Evolutionary conservation across 1,140 invertebrate genomes (phyloP), one percentile per base, ranked within the genome.

Genomic region (Delia radicum): DNA sequence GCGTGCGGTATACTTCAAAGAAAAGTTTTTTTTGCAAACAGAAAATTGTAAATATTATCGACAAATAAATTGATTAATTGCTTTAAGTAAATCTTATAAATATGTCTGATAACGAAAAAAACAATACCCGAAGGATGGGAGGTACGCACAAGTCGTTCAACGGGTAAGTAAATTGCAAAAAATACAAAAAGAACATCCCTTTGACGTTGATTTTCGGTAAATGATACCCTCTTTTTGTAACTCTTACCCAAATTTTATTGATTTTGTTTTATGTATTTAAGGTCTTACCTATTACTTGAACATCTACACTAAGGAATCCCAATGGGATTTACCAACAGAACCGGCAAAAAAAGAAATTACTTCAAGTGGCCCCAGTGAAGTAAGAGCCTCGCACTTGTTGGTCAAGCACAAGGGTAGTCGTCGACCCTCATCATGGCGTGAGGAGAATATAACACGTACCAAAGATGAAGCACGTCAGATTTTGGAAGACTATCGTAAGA

Each of bases 381-480:
- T 99, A 10, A 93, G 94, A 80, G 96, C 95, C 84, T 95, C 94
- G 71, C 98, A 99, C 89, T 88, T 99, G 46, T 89, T 99, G 46
- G 98, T 99, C 2, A 99, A 99, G 87, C 98, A 99, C 87, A 89
- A 91, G 74, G 93, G 94, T 15, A 99, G 97, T 42, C 89, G 98
- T 26, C 88, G 97, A 46, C 97, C 98, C 2, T 94, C 95, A 0
- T 99, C 97, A 0, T 99, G 97, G 97, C 90, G 97, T 63, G 93
- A 98, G 85, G 94, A 98, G 77, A 94, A 93, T 62, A 99, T 99
- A 55, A 97, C 95, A 2, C 89, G 96, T 79, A 91, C 91, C 24
- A 97, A 98, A 87, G 94, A 98, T 37, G 97, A 99, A 87, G 98
- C 98, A n/a, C 83, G 96, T 46, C 91, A 95, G 62, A 88, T 96